A percentile compares a stretch with the other conserved stretches of the same genome.
phyloP scores from a whole-genome alignment of 2,888 invertebrate species.

The Caenorhabditis drosophilae region DNA sequence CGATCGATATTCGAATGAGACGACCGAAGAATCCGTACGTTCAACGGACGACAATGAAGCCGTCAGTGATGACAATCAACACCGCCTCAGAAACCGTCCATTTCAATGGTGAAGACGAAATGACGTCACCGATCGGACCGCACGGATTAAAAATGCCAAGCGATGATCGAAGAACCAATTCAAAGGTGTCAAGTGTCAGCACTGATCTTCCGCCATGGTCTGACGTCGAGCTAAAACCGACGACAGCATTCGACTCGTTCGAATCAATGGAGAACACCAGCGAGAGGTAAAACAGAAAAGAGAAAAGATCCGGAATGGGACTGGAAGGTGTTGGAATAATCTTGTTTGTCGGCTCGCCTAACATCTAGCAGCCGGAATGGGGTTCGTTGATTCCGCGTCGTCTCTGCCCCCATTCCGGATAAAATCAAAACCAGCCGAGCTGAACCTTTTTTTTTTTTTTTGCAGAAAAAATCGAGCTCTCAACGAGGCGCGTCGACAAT shows the following conservation, averaged over 20 bases:
- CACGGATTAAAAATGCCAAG: background rate
- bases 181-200: background rate
- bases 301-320: too few relatives aligned
- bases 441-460: too few relatives aligned
- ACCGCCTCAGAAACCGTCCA: background rate
- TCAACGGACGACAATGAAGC: background rate
- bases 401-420: too few relatives aligned
- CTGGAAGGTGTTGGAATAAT: slow-evolving; percentile 11
- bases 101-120: too few relatives aligned
- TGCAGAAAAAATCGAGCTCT: too few relatives aligned
- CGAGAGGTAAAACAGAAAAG: too few relatives aligned
- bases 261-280: background rate
- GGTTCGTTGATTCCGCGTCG: too few relatives aligned
- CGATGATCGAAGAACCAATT: too few relatives aligned
- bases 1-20: background rate
- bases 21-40: background rate
- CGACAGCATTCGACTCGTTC: background rate
- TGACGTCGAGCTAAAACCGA: background rate
- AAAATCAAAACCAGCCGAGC: too few relatives aligned
- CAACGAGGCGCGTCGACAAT: slow-evolving; percentile 18
- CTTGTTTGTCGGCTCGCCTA: too few relatives aligned
- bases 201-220: slow-evolving; percentile 19
- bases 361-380: too few relatives aligned
- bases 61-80: too few relatives aligned
- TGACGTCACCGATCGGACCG: background rate